Percentiles rank a stretch among this genome's conserved stretches.
Evolutionary conservation across 2,113 vertebrate species (phyloP).

Genomic region (Vulpes vulpes): DNA sequence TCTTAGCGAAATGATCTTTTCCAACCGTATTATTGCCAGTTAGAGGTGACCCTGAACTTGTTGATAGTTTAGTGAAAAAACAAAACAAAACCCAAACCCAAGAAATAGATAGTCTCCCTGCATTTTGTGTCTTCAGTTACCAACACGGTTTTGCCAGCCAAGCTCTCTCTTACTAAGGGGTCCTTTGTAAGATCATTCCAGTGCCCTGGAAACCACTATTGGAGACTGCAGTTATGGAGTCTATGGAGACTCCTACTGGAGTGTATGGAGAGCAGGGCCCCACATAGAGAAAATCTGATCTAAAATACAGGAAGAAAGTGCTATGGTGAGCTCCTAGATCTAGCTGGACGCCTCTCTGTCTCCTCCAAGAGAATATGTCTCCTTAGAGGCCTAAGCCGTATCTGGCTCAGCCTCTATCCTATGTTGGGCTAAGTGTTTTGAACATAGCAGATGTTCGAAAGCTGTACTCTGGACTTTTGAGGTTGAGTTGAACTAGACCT

Average conservation of each 20-base stretch:
- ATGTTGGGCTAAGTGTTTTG: background rate
- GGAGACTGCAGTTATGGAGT: background rate
- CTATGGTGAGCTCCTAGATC: no score
- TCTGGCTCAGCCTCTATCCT: background rate
- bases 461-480: background rate
- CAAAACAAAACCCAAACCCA: background rate
- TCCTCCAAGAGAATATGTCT: background rate
- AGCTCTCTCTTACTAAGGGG: background rate
- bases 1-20: slow-evolving; percentile 54
- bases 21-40: slow-evolving; percentile 19
- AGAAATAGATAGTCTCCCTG: background rate
- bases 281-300: no score
- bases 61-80: background rate
- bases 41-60: slow-evolving; percentile 30
- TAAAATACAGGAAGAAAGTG: no score
- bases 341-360: background rate
- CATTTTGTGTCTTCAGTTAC: background rate
- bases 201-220: background rate
- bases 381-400: background rate
- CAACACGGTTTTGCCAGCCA: background rate
- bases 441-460: background rate
- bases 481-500: background rate
- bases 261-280: no score
- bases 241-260: no score
- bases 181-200: background rate